Evolutionary conservation across 1,140 invertebrate genomes (phyloP), one percentile per base, ranked within the genome.

Genomic region (Ceratitis capitata): DNA sequence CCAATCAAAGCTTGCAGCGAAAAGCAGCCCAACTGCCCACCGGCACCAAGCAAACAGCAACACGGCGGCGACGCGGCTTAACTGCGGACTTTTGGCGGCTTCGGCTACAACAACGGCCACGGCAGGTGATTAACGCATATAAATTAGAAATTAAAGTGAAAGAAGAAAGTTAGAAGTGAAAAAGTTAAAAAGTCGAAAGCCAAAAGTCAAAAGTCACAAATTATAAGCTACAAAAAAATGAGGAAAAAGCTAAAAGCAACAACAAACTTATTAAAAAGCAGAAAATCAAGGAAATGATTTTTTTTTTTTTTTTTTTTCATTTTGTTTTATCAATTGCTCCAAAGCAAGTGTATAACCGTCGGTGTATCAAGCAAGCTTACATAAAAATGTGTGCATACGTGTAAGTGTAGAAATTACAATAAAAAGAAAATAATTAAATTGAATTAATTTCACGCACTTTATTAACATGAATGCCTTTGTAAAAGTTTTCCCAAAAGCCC

Each of bases 91-190:
- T n/a, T n/a, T n/a, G n/a, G n/a, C n/a, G 12, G 45, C 45, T 6
- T 6, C 45, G 12, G 12, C 45, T 5, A 19, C n/a, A 47, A 78
- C 35, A 56, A 9, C 42, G 6, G 7, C 69, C n/a, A 26, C 39
- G 69, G 6, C 39, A 78, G 61, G 61, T 45, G 35, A 78, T 45
- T 47, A 78, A 78, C 69, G 39, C 39, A 42, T 45, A 78, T 78
- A 78, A 78, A 45, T 78, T 42, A 47, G 69, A 3, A 45, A 47
- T 45, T 78, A 78, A 78, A 78, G 23, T 42, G 35, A 78, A 42
- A 45, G 69, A 45, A 78, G 69, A 78, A 78, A 78, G 69, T 78
- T 45, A 45, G 35, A 23, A 47, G 69, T 45, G 69, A 26, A 78
- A 45, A 19, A 23, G 26, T 35, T 45, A 39, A 26, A 78, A 78